Base-by-base conservation (phyloP, 2,113 vertebrate genomes). In the Sphaerodactylus townsendi region DNA sequence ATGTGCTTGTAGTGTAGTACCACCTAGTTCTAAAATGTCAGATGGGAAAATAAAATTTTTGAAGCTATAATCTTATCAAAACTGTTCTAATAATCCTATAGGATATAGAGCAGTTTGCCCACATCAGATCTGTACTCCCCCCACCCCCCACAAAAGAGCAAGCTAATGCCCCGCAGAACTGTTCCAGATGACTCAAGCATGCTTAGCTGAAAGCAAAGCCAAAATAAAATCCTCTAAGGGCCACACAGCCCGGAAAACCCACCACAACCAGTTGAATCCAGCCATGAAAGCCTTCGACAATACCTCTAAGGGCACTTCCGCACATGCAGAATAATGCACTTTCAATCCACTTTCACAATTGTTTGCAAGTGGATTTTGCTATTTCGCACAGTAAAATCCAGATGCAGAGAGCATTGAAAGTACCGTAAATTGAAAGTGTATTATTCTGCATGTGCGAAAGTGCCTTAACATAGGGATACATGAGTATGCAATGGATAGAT, bases 1-100 rank as follows among this genome's bases (percentile, higher is more conserved):
- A 82, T 79, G 5, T 79, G 86, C 89, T 92, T 83, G 91, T 92
- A 87, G 79, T 83, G 91, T 62, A 62, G 71, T 82, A 85, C 21
- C 46, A 2, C 81, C 78, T 89, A 59, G 4, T 21, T 89, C 25
- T 74, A 64, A 33, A 35, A 37, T 87, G 44, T 62, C 59, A 89
- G 71, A 28, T 85, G 59, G 83, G 85, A 74, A 25, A 15, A 30
- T 76, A 76, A 75, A 7, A 11, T 79, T 82, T 86, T 68, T 44
- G 65, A n/a, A 23, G 50, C 39, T 81, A 81, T 66, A 78, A 14
- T 79, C 33, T n/a, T 78, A 69, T 56, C 88, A 85, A 85, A 65
- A 48, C 76, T 35, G 85, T 5, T 9, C 33, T 19, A 62, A 48
- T 77, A 79, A 50, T 30, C 79, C 39, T 35, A 69, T 84, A 83